phyloP scores from a whole-genome alignment of 2,888 invertebrate species.

The Drosophila austrosaltans region DNA sequence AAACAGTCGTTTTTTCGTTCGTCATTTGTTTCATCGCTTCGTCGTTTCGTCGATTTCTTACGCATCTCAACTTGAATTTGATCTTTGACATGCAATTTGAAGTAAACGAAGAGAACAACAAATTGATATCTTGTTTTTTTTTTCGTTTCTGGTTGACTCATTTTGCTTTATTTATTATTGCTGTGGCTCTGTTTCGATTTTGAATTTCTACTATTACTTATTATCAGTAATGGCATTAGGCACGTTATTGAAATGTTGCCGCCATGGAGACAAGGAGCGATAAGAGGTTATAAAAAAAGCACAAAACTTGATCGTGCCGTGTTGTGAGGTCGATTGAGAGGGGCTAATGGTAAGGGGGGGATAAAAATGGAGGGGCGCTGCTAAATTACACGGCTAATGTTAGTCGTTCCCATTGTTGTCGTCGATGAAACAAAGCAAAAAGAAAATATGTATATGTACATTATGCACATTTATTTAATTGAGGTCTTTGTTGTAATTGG shows the following conservation, averaged over 20 bases:
- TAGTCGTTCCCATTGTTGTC: constrained; percentile 42
- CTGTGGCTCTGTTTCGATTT: constrained; percentile 47
- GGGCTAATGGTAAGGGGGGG: constrained; percentile 14
- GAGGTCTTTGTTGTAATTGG: constrained; percentile 50
- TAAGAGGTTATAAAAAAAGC: constrained; percentile 51
- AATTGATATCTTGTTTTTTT: constrained; percentile 46
- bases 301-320: constrained; percentile 24
- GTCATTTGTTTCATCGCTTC: constrained; percentile 21
- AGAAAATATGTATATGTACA: constrained; percentile 16
- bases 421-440: constrained; percentile 28
- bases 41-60: constrained; percentile 38
- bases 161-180: constrained; percentile 34
- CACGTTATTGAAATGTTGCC: constrained; percentile 63
- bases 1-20: constrained; percentile 31
- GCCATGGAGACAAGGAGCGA: constrained; percentile 42
- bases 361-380: constrained; percentile 31
- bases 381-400: constrained; percentile 61
- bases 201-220: constrained; percentile 42
- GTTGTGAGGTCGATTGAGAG: neutral
- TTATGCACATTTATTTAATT: constrained; percentile 29
- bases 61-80: constrained; percentile 72
- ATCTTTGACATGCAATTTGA: constrained; percentile 79
- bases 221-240: constrained; percentile 57
- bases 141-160: constrained; percentile 54
- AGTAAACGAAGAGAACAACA: constrained; percentile 49